Evolutionary conservation across 35 echinoderm and acorn worm species (phyloP).

Genomic region (Apostichopus parvimensis): DNA sequence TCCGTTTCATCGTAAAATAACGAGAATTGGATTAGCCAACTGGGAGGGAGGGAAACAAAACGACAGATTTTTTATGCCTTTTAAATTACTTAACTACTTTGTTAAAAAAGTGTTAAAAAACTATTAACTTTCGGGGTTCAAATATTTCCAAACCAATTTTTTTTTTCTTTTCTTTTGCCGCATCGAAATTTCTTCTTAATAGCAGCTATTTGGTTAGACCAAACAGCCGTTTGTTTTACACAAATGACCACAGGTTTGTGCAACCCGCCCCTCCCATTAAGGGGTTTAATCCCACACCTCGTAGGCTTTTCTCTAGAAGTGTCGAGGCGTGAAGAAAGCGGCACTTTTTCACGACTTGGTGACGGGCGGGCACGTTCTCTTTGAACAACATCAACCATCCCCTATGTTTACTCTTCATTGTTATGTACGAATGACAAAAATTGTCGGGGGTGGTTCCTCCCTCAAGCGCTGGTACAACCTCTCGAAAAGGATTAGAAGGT

Average conservation of each 20-base stretch:
- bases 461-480: constrained; percentile 15
- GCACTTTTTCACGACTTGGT: neutral
- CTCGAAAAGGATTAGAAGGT: neutral
- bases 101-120: neutral
- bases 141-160: neutral
- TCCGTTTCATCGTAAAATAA: constrained; percentile 3
- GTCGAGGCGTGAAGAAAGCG: neutral
- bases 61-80: constrained; percentile 19
- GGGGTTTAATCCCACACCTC: constrained; percentile 13
- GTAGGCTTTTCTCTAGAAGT: constrained; percentile 34
- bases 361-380: neutral
- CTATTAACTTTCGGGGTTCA: neutral
- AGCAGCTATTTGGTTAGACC: constrained; percentile 11
- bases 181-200: neutral
- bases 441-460: neutral
- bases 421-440: neutral
- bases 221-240: constrained; percentile 42
- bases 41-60: neutral
- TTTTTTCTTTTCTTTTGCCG: neutral
- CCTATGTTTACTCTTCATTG: neutral
- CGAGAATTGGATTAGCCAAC: constrained; percentile 17
- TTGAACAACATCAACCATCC: neutral
- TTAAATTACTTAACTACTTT: constrained; percentile 25
- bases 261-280: constrained; percentile 47
- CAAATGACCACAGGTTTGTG: constrained; percentile 43